These are phyloP conservation scores for Silurus glanis DNA, from an alignment of 2,113 vertebrate species.

Conservation along the genomic window DNA sequence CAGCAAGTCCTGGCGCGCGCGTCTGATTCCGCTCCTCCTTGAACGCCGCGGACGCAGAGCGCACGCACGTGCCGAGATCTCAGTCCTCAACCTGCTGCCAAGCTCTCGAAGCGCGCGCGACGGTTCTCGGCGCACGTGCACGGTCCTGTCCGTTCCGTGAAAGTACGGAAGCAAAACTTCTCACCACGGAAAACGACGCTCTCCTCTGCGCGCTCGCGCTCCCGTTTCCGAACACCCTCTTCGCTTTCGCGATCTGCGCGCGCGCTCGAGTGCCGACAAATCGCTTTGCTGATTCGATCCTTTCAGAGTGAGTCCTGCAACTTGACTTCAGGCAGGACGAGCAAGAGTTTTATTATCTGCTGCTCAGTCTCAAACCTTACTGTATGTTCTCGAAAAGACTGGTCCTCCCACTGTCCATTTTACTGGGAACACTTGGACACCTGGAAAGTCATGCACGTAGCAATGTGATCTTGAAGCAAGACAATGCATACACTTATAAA, in stretches of 20 bases:
- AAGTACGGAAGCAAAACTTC: not conserved
- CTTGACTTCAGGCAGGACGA: not conserved
- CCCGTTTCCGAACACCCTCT: not conserved
- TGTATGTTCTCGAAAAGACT: no score
- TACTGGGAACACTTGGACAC: no score
- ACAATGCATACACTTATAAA: no score
- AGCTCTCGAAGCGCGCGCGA: not conserved
- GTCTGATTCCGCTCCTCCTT: not conserved
- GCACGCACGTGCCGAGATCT: not conserved
- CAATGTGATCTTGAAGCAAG: no score
- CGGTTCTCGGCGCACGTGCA: not conserved
- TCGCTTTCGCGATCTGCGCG: not conserved
- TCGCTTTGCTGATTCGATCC: slow-evolving; percentile 24
- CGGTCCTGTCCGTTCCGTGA: not conserved
- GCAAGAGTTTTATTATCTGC: not conserved
- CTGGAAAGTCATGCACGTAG: no score
- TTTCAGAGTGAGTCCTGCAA: not conserved
- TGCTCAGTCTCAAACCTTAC: not conserved
- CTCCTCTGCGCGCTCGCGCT: not conserved
- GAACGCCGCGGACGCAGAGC: not conserved
- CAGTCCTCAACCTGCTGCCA: not conserved
- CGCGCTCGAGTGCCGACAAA: not conserved
- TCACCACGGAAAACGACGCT: not conserved
- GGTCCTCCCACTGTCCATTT: no score
- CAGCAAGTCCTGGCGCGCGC: not conserved